A percentile compares a stretch with the other conserved stretches of the same genome.
Conservation (phyloP, 2,888 invertebrate genomes). For the Dicyrtomina minuta region DNA sequence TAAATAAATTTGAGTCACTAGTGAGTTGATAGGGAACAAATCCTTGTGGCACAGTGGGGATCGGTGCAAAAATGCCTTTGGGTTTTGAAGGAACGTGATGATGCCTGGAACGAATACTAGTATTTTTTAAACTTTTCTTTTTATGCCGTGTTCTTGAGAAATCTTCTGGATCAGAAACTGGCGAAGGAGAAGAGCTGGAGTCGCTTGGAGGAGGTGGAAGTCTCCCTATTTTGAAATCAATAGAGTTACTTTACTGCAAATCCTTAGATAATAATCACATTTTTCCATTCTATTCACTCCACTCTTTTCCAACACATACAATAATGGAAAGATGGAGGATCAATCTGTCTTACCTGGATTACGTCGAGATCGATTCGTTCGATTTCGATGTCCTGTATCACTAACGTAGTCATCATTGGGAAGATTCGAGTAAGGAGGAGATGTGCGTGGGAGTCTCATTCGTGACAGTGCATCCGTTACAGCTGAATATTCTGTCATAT, state of each 20-base stretch:
- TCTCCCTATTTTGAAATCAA: conserved; percentile 33
- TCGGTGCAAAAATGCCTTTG: conserved; percentile 53
- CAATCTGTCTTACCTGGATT: conserved; percentile 43
- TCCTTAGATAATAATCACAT: conserved; percentile 15
- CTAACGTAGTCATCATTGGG: conserved; percentile 52
- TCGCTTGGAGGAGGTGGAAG: conserved; percentile 51
- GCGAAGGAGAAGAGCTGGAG: conserved; percentile 50
- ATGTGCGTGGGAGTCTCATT: conserved; percentile 53
- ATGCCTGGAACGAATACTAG: conserved; percentile 47
- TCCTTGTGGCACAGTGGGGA: conserved; percentile 52
- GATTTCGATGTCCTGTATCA: conserved; percentile 52
- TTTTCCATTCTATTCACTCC: not conserved
- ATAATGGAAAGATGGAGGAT: not conserved
- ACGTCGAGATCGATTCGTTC: conserved; percentile 46
- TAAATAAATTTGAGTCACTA: conserved; percentile 50
- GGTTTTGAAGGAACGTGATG: conserved; percentile 43
- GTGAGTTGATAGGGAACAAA: conserved; percentile 51
- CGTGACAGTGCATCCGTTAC: conserved; percentile 57
- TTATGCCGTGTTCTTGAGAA: conserved; percentile 49
- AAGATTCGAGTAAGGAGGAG: conserved; percentile 52
- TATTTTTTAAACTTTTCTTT: conserved; percentile 50
- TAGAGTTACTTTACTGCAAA: conserved; percentile 11
- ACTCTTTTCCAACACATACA: not conserved
- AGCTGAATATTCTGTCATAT: conserved; percentile 55
- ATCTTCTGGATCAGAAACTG: conserved; percentile 52